Evolutionary conservation across 2,113 vertebrate species (phyloP).

Genomic region (Vombatus ursinus): DNA sequence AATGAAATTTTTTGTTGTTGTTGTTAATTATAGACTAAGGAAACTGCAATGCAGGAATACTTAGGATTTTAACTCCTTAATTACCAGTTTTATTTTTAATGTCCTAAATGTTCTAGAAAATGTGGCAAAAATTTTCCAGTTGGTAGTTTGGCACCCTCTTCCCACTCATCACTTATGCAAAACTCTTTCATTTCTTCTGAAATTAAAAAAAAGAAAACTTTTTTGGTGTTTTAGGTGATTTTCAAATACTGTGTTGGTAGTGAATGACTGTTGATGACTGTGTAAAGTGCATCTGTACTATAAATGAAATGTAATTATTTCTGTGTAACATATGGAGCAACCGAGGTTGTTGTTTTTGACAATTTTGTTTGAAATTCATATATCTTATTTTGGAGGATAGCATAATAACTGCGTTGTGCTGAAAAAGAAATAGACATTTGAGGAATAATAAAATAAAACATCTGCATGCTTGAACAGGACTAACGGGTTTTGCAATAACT

Average conservation of each 20-base stretch:
- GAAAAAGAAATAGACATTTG: slow-evolving; percentile 86
- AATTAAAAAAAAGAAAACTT: slow-evolving; percentile 80
- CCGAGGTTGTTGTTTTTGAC: slow-evolving; percentile 85
- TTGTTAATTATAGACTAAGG: slow-evolving; percentile 63
- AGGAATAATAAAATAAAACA: slow-evolving; percentile 90
- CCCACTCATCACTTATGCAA: slow-evolving; percentile 70
- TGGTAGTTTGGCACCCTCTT: slow-evolving; percentile 73
- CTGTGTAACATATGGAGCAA: slow-evolving; percentile 90
- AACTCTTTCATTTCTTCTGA: slow-evolving; percentile 79
- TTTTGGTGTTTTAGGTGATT: slow-evolving; percentile 87
- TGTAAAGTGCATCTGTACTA: slow-evolving; percentile 93
- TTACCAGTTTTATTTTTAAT: slow-evolving; percentile 74
- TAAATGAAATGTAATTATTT: slow-evolving; percentile 92
- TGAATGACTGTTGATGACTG: slow-evolving; percentile 87
- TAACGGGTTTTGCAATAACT: slow-evolving; percentile 78
- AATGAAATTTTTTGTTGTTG: slow-evolving; percentile 50
- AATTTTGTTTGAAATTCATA: slow-evolving; percentile 85
- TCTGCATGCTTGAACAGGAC: slow-evolving; percentile 89
- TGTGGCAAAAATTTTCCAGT: slow-evolving; percentile 75
- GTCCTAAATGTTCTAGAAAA: slow-evolving; percentile 74
- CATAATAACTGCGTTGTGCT: slow-evolving; percentile 86
- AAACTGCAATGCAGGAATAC: slow-evolving; percentile 75
- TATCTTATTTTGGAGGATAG: slow-evolving; percentile 86
- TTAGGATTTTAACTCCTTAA: slow-evolving; percentile 73
- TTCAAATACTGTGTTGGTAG: slow-evolving; percentile 87